Evolutionary conservation across 2,113 vertebrate genomes (phyloP), one percentile per base, ranked within the genome.

Genomic region (Pollachius pollachius): DNA sequence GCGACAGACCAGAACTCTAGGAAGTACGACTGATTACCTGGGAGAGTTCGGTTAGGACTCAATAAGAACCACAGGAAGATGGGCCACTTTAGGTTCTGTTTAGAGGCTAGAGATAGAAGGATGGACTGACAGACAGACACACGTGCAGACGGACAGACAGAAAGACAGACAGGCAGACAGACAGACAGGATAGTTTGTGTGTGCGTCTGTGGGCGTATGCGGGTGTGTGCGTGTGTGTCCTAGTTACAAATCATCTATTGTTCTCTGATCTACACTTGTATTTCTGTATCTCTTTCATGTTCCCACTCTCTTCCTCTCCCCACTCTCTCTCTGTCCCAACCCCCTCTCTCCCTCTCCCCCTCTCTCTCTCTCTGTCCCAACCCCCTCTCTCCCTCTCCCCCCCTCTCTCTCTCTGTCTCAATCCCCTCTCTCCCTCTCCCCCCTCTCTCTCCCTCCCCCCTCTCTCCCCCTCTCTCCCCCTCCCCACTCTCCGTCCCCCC

Each of bases 261-360:
- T 57, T 57, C 54, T 57, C 54, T 57, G 54, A 13, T 57, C 54
- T 57, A 5, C 17, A 9, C 16, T n/a, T 57, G 54, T 12, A n/a
- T 57, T n/a, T 57, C 54, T 57, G 15, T 57, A 16, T 57, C 54
- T 57, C 54, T 57, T 57, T 17, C 54, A 17, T 3, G 15, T n/a
- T 57, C 54, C 6, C 54, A n/a, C 15, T 57, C 17, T 57, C 54
- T 57, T 11, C 56, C 41, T 54, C 16, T 77, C 9, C 72, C 41
- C 59, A 37, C 72, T 30, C 56, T 76, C 56, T 64, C 72, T 72
- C 72, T 11, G 19, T 52, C 48, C 27, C 25, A 48, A 60, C 18
- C 62, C 71, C 68, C 57, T 68, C 19, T 52, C 21, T 65, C 52
- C 17, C 17, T 52, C 37, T 21, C 80, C 25, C 12, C 18, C 41